A percentile compares a stretch with the other conserved stretches of the same genome.
These are phyloP conservation scores for Drosophila sp. DNA, from an alignment of 1,140 invertebrate genomes.

Conservation along the genomic window DNA sequence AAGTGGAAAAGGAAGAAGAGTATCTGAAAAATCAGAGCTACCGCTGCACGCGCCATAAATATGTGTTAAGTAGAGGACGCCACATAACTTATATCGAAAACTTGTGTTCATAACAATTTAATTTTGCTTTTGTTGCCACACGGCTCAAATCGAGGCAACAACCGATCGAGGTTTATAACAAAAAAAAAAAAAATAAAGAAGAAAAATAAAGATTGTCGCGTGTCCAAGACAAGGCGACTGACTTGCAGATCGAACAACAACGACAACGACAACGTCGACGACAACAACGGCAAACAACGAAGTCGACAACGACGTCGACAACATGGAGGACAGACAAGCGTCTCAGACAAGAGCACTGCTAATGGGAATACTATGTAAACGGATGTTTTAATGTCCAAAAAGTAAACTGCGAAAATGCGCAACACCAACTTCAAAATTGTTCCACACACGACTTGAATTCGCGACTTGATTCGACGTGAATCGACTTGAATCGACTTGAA, in stretches of 20 bases:
- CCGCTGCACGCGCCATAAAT: constrained; percentile 82
- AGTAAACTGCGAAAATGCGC: constrained; percentile 79
- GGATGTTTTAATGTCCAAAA: constrained; percentile 84
- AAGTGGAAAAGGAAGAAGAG: constrained; percentile 45
- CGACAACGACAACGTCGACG: constrained; percentile 36
- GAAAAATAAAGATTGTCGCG: constrained; percentile 71
- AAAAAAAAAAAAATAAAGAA: constrained; percentile 10
- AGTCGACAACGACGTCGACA: constrained; percentile 41
- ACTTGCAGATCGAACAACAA: constrained; percentile 48
- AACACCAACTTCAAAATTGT: constrained; percentile 60
- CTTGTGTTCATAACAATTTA: constrained; percentile 83
- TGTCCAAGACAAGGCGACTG: constrained; percentile 71
- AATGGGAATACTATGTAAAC: constrained; percentile 84
- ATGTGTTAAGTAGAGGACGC: constrained; percentile 73
- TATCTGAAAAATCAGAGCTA: constrained; percentile 77
- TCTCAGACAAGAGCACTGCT: constrained; percentile 74
- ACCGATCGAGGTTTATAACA: constrained; percentile 21
- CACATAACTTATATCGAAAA: constrained; percentile 74
- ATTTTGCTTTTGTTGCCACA: constrained; percentile 78
- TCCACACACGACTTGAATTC: constrained; percentile 36
- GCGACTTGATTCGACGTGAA: too few relatives aligned
- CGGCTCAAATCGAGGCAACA: constrained; percentile 45
- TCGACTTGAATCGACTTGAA: constrained; percentile 1
- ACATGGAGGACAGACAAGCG: constrained; percentile 49
- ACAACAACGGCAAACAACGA: constrained; percentile 30